These are phyloP conservation scores for Spodoptera frugiperda DNA, from an alignment of 1,140 invertebrate species.

Conservation along the genomic window DNA sequence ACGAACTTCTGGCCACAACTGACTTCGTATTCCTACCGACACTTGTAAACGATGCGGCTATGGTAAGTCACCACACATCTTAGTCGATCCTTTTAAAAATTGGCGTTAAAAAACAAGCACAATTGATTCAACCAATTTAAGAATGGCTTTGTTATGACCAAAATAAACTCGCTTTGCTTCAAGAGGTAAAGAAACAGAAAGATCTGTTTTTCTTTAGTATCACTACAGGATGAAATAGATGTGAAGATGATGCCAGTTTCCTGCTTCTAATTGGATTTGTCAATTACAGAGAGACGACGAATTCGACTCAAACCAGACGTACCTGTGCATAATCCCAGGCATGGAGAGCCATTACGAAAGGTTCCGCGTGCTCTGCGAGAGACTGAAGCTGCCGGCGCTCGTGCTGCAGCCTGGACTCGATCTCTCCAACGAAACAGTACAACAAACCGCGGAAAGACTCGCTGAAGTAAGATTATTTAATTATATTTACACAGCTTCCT, in stretches of 20 bases:
- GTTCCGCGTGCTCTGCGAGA: slow-evolving; percentile 60
- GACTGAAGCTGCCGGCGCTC: slow-evolving; percentile 63
- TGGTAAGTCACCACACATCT: slow-evolving; percentile 53
- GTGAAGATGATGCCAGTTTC: too few species aligned
- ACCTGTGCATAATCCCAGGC: slow-evolving; percentile 65
- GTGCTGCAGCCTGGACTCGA: slow-evolving; percentile 64
- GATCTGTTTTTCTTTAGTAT: too few species aligned
- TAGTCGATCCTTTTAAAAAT: too few species aligned
- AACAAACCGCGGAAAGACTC: slow-evolving; percentile 48
- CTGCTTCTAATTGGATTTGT: neutral
- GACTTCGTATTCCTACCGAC: slow-evolving; percentile 69
- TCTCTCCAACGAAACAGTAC: slow-evolving; percentile 35
- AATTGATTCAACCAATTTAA: too few species aligned
- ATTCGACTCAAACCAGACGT: slow-evolving; percentile 56
- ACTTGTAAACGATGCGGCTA: slow-evolving; percentile 47
- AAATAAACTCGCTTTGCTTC: too few species aligned
- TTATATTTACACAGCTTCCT: too few species aligned
- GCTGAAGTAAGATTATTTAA: slow-evolving; percentile 42
- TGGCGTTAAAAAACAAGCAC: too few species aligned
- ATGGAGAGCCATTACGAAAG: slow-evolving; percentile 59
- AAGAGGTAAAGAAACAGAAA: too few species aligned
- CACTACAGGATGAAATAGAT: too few species aligned
- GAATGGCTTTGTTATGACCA: too few species aligned
- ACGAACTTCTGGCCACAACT: slow-evolving; percentile 66
- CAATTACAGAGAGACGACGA: slow-evolving; percentile 64